Conservation (phyloP, 2,113 vertebrate genomes). For the Paratilapia polleni region DNA sequence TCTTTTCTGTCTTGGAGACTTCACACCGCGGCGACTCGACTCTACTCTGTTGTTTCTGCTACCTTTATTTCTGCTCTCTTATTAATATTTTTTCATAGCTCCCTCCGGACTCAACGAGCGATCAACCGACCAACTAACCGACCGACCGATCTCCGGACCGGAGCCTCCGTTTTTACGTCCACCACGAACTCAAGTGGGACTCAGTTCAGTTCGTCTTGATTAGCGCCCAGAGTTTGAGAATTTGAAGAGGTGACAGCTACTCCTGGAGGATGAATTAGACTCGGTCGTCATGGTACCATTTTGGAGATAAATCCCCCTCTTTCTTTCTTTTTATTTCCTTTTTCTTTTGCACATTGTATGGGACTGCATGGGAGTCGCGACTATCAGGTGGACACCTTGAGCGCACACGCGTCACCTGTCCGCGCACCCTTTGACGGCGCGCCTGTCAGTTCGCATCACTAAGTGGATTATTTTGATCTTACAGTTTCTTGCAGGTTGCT, state of each 20-base stretch:
- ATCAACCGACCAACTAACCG: background rate
- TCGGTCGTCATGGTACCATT: conserved; percentile 57
- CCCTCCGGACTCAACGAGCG: background rate
- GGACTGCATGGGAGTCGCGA: conserved; percentile 43
- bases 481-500: conserved; percentile 43
- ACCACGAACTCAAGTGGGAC: background rate
- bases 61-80: conserved; percentile 26
- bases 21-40: background rate
- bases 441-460: conserved; percentile 41
- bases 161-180: background rate
- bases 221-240: background rate
- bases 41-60: conserved; percentile 32
- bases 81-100: background rate
- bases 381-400: conserved; percentile 45
- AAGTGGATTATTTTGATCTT: conserved; percentile 73
- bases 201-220: background rate
- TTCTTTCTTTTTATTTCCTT: background rate
- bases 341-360: background rate
- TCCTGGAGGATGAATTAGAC: conserved; percentile 59
- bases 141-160: background rate
- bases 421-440: conserved; percentile 57
- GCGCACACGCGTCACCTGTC: conserved; percentile 50
- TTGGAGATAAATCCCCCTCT: conserved; percentile 51
- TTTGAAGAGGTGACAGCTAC: conserved; percentile 23
- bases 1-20: conserved; percentile 17